A percentile compares a stretch with the other conserved stretches of the same genome.
phyloP scores from a whole-genome alignment of 2,888 invertebrate genomes.

The Drosophila anomelani region DNA sequence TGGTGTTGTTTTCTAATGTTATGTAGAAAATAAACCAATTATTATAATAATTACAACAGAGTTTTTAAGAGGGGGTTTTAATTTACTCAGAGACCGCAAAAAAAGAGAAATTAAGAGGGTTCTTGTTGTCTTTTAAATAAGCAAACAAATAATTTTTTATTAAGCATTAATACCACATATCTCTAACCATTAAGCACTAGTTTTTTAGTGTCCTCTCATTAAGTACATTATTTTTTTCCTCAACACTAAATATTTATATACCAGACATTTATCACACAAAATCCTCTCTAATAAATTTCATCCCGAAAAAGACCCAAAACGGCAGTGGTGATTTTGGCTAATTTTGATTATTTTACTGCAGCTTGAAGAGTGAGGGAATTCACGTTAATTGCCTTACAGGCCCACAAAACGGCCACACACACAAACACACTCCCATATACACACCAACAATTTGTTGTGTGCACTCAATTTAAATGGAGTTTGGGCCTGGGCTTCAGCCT shows the following conservation, averaged over 20 bases:
- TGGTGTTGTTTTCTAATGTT: background rate
- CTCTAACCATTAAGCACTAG: background rate
- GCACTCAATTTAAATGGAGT: constrained; percentile 69
- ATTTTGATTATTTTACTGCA: constrained; percentile 77
- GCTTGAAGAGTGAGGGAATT: constrained; percentile 50
- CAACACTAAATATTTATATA: background rate
- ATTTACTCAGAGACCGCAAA: background rate
- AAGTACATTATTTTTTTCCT: background rate
- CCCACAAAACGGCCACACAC: constrained; percentile 25
- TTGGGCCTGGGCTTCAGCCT: constrained; percentile 14
- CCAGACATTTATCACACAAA: background rate
- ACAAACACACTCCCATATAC: constrained; percentile 15
- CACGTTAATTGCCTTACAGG: constrained; percentile 69
- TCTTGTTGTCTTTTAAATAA: background rate
- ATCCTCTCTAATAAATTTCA: constrained; percentile 13
- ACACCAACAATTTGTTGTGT: constrained; percentile 40
- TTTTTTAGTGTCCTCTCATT: background rate
- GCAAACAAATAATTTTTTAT: background rate
- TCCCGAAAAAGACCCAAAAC: constrained; percentile 35
- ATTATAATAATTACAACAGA: background rate
- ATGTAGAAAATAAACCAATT: background rate
- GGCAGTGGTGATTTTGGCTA: constrained; percentile 64
- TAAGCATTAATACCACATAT: background rate
- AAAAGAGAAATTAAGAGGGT: too few relatives aligned
- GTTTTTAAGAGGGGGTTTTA: background rate